Percentiles rank a stretch among this genome's conserved stretches.
Conservation (phyloP, 1,140 invertebrate genomes). For the Drosophila ogumai region DNA sequence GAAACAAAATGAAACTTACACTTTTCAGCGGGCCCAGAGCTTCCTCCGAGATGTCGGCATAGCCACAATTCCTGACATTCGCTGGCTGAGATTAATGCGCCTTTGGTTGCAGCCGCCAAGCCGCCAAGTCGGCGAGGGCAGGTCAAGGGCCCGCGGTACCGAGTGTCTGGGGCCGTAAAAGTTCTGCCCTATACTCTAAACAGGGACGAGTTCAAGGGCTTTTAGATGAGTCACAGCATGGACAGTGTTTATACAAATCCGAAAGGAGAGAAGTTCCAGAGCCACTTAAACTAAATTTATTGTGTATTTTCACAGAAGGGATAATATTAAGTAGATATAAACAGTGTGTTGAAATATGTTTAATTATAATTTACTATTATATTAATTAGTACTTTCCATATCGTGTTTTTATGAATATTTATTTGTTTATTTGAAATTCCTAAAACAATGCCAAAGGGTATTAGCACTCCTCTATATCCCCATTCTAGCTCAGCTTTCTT, state of each 20-base stretch:
- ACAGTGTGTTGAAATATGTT: too few relatives aligned
- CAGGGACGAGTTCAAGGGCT: slow-evolving; percentile 27
- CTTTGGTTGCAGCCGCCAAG: slow-evolving; percentile 77
- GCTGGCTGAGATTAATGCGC: slow-evolving; percentile 79
- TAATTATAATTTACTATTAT: neutral
- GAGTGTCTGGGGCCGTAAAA: slow-evolving; percentile 45
- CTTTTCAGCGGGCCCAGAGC: slow-evolving; percentile 58
- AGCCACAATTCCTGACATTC: slow-evolving; percentile 82
- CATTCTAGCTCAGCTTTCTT: slow-evolving; percentile 11
- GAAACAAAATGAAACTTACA: slow-evolving; percentile 81
- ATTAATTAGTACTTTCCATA: neutral
- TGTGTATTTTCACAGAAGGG: neutral
- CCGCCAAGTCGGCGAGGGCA: slow-evolving; percentile 58
- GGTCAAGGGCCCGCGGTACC: slow-evolving; percentile 43
- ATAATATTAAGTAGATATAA: too few relatives aligned
- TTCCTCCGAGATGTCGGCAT: slow-evolving; percentile 57
- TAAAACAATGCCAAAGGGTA: slow-evolving; percentile 5
- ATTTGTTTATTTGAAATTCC: too few relatives aligned
- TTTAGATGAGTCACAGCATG: too few relatives aligned
- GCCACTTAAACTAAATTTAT: neutral
- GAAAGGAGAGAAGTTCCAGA: neutral
- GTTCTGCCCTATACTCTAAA: slow-evolving; percentile 45
- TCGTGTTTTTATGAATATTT: neutral
- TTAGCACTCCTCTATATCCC: neutral
- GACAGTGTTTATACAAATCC: neutral